Conservation (phyloP, 2,113 vertebrate species). For the Nyctereutes procyonoides region DNA sequence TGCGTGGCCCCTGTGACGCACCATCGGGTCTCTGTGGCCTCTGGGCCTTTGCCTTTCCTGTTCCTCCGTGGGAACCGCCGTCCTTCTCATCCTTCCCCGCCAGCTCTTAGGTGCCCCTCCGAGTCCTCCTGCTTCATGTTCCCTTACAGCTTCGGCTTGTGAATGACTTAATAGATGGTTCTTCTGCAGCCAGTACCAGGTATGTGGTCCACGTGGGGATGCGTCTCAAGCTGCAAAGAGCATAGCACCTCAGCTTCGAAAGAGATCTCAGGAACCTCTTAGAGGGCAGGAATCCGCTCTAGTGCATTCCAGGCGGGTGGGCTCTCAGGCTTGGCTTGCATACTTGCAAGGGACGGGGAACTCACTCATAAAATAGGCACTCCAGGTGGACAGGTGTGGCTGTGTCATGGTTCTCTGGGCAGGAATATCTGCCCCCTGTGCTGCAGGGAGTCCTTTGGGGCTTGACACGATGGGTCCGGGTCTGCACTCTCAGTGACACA, state of each 20-base stretch:
- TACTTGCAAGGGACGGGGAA: accelerated
- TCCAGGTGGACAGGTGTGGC: not conserved
- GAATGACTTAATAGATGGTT: not conserved
- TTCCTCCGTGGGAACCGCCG: not conserved
- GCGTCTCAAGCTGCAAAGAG: not conserved
- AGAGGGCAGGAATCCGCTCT: not conserved
- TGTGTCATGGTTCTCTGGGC: not conserved
- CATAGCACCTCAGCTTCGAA: not conserved
- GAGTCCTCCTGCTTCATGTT: not conserved
- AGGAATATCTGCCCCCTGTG: not conserved
- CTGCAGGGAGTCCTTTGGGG: not conserved
- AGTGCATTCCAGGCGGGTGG: not conserved
- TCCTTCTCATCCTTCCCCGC: not conserved
- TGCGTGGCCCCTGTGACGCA: not conserved
- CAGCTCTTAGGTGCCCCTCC: not conserved
- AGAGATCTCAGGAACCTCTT: not conserved
- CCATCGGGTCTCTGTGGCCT: not conserved
- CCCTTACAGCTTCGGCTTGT: not conserved
- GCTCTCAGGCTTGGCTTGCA: not conserved
- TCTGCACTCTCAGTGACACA: accelerated
- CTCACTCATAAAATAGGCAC: not conserved
- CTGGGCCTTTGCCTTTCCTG: not conserved
- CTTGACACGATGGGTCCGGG: not conserved
- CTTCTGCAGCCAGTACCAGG: not conserved
- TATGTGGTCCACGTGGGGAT: not conserved